Percentiles rank a stretch among this genome's conserved stretches.
Evolutionary conservation across 1,140 invertebrate genomes (phyloP).

Genomic region (Zophobas morio): DNA sequence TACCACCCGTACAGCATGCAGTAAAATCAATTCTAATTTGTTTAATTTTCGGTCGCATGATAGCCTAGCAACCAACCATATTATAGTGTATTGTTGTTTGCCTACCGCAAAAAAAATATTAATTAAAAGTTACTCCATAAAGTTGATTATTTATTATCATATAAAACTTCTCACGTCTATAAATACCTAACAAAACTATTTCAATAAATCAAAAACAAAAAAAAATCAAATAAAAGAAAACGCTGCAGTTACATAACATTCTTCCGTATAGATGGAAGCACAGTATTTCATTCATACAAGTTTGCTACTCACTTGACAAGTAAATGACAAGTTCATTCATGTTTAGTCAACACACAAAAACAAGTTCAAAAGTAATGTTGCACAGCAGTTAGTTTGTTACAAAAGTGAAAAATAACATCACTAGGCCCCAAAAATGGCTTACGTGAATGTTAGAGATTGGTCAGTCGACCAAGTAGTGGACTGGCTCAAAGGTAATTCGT

Average conservation of each 20-base stretch:
- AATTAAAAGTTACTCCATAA: too few species aligned
- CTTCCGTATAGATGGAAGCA: not conserved
- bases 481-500: slow-evolving; percentile 86
- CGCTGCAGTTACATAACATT: not conserved
- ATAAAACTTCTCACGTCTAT: too few species aligned
- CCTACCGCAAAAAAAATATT: too few species aligned
- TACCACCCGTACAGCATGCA: too few species aligned
- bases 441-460: slow-evolving; percentile 93
- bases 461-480: slow-evolving; percentile 93
- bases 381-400: not conserved
- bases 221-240: not conserved
- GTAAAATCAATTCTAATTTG: too few species aligned
- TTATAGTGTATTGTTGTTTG: too few species aligned
- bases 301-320: not conserved
- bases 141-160: too few species aligned
- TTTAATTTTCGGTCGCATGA: too few species aligned
- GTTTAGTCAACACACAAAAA: slow-evolving; percentile 1
- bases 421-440: slow-evolving; percentile 74
- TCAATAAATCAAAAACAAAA: too few species aligned
- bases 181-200: too few species aligned
- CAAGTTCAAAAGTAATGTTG: not conserved
- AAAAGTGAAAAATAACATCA: not conserved
- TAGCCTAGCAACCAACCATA: too few species aligned
- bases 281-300: not conserved
- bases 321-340: slow-evolving; percentile 13